Conservation (phyloP, 2,888 invertebrate genomes). For the Elmis aenea region DNA sequence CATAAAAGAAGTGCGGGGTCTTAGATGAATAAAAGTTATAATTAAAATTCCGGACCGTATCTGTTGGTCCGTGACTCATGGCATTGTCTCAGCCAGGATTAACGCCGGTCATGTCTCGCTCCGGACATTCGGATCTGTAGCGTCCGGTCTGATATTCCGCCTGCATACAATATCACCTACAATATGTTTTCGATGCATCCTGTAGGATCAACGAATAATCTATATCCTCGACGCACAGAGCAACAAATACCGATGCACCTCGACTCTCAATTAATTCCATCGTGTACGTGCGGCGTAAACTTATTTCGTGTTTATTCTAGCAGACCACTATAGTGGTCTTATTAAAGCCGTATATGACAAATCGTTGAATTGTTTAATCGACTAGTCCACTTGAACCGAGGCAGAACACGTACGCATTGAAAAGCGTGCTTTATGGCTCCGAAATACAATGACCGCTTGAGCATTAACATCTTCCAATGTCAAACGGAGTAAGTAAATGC, state of each 20-base stretch:
- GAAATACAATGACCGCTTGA: constrained; percentile 39
- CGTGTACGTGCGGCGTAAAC: constrained; percentile 38
- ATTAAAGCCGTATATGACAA: constrained; percentile 16
- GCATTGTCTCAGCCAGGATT: constrained; percentile 16
- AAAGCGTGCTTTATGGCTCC: constrained; percentile 41
- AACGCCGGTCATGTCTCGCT: constrained; percentile 20
- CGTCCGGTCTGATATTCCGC: constrained; percentile 32
- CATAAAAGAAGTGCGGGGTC: too few relatives aligned
- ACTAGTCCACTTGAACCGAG: constrained; percentile 33
- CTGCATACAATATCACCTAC: constrained; percentile 33
- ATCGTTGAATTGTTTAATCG: constrained; percentile 20
- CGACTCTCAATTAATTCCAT: constrained; percentile 36
- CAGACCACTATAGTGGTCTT: constrained; percentile 28
- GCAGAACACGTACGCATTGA: constrained; percentile 37
- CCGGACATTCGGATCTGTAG: constrained; percentile 23
- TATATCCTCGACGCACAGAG: constrained; percentile 40
- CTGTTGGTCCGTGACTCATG: constrained; percentile 16
- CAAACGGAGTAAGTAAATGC: too few relatives aligned
- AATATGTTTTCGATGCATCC: constrained; percentile 32
- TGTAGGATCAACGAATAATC: constrained; percentile 39
- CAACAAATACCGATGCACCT: constrained; percentile 41
- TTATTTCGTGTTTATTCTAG: constrained; percentile 39
- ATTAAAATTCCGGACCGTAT: constrained; percentile 19
- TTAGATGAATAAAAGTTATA: constrained; percentile 16
- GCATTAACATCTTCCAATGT: constrained; percentile 18